Evolutionary conservation across 2,113 vertebrate species (phyloP).

Genomic region (Gambusia affinis): DNA sequence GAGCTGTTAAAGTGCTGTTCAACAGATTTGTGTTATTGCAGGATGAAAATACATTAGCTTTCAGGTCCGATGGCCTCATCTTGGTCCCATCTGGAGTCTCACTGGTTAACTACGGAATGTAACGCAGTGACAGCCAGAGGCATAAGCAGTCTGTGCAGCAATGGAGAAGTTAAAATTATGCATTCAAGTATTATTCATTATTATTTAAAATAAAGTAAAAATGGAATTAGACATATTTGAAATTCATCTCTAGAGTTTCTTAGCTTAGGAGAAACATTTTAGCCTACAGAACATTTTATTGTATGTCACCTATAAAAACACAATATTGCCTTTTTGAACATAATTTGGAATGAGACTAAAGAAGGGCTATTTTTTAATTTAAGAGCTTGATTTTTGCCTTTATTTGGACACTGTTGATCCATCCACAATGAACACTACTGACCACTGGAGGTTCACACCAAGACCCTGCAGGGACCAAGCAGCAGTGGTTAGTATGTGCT

Average conservation of each 20-base stretch:
- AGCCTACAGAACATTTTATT: too few species aligned
- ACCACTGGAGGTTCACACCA: not conserved
- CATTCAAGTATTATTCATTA: not conserved
- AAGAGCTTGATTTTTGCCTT: not conserved
- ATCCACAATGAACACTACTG: not conserved
- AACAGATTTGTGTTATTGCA: not conserved
- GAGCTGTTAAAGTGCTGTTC: conserved; percentile 10
- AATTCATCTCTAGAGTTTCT: too few species aligned
- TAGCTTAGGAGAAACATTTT: too few species aligned
- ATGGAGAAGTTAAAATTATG: not conserved
- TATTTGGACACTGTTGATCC: not conserved
- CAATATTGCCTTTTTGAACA: too few species aligned
- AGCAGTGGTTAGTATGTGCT: not conserved
- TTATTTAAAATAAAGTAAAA: not conserved
- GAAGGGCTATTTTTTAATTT: too few species aligned
- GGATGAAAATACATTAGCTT: conserved; percentile 40
- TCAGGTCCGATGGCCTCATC: conserved; percentile 5
- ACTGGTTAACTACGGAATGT: not conserved
- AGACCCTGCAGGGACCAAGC: not conserved
- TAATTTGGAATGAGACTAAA: too few species aligned
- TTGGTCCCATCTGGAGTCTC: conserved; percentile 4
- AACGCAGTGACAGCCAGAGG: not conserved
- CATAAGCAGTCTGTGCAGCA: not conserved
- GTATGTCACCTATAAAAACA: too few species aligned
- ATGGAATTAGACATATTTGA: too few species aligned